A percentile compares a stretch with the other conserved stretches of the same genome.
These are phyloP conservation scores for Cynoglossus semilaevis DNA, from an alignment of 2,113 vertebrate genomes.

Conservation along the genomic window DNA sequence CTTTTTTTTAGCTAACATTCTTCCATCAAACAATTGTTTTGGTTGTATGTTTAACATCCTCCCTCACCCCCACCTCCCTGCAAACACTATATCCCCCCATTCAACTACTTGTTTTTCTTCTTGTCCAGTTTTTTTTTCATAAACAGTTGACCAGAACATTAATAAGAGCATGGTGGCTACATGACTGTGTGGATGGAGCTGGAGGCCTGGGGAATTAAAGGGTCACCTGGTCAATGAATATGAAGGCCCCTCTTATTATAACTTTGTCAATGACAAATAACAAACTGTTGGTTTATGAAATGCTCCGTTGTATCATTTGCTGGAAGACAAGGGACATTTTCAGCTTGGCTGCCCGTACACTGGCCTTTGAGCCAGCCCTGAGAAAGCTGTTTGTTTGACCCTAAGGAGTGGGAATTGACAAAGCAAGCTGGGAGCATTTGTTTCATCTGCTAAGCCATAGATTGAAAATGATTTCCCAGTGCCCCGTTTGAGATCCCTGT, in stretches of 20 bases:
- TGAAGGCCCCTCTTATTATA: constrained; percentile 77
- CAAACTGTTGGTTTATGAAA: constrained; percentile 79
- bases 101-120: background rate
- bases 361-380: constrained; percentile 74
- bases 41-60: too few species aligned
- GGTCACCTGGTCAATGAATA: constrained; percentile 78
- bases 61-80: too few species aligned
- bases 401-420: constrained; percentile 83
- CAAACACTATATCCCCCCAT: too few species aligned
- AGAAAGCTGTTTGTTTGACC: constrained; percentile 83
- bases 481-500: constrained; percentile 76
- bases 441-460: constrained; percentile 82
- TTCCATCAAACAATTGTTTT: too few species aligned
- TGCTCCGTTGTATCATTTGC: constrained; percentile 79
- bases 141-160: constrained; percentile 43
- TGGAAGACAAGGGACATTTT: constrained; percentile 82
- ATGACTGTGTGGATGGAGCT: constrained; percentile 40
- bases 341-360: constrained; percentile 78
- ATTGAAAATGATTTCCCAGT: constrained; percentile 84
- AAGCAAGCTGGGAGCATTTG: constrained; percentile 80
- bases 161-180: constrained; percentile 53
- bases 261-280: constrained; percentile 83
- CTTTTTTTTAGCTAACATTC: too few species aligned
- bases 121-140: constrained; percentile 27
- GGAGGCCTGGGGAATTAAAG: constrained; percentile 58